phyloP scores from a whole-genome alignment of 2,113 vertebrate genomes.

The Hemiprocne comata region DNA sequence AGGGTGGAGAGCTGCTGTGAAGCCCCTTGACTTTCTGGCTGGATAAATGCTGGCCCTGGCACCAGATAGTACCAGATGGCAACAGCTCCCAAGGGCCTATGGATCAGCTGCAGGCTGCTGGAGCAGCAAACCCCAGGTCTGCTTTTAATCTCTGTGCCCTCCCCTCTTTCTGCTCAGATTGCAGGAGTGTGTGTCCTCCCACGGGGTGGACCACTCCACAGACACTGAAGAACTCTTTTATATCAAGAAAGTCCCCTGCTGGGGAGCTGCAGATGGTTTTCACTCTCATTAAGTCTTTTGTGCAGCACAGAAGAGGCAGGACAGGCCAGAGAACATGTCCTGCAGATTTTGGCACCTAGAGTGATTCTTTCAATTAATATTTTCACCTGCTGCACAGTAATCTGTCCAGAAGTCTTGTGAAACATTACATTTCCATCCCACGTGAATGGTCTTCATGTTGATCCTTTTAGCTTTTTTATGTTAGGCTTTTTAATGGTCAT shows the following conservation, averaged over 20 bases:
- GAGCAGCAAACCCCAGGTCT: neutral
- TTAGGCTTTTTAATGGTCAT: neutral
- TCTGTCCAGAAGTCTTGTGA: neutral
- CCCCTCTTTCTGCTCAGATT: neutral
- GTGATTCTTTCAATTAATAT: conserved; percentile 16
- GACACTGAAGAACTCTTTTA: neutral
- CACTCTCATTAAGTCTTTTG: conserved; percentile 1
- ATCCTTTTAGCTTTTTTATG: neutral
- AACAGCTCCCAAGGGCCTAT: neutral
- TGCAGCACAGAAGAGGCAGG: neutral
- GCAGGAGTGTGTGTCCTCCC: neutral
- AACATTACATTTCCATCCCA: neutral
- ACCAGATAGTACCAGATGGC: neutral
- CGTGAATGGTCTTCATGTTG: neutral
- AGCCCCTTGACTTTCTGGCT: neutral
- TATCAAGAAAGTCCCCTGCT: neutral
- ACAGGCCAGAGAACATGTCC: neutral
- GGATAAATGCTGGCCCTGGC: neutral
- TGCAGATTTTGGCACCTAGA: neutral
- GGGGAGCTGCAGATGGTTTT: conserved; percentile 1
- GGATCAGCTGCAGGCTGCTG: neutral
- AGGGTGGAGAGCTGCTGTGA: neutral
- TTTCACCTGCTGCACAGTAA: conserved; percentile 27
- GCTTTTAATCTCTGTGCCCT: neutral
- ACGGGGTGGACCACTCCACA: neutral